Base-by-base conservation (phyloP, 1,140 invertebrate species). In the Drosophila murphyi region DNA sequence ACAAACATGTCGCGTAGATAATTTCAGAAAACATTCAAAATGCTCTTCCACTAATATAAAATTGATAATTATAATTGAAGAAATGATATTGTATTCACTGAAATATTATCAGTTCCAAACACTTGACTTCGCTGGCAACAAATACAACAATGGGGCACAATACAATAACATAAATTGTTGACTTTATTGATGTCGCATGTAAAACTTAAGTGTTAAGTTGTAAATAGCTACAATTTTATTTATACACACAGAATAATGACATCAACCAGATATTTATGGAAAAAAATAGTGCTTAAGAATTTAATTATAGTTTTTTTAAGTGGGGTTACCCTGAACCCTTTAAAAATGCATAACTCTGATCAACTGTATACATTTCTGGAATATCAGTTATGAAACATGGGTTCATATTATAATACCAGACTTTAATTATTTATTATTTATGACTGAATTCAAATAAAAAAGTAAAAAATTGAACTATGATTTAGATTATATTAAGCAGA, bases 1-100 rank as follows among this genome's bases (percentile, higher is more conserved):
- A 75, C 47, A 65, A 57, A 45, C 50, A 35, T 65, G 60, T 52
- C 59, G 55, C 20, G 45, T 47, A 87, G 82, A 86, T 86, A 82
- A 87, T 76, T 87, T 51, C 59, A 69, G 76, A 80, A 71, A 76
- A 34, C 35, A 68, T 59, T 59, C 45, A 29, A 8, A 68, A 20
- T 39, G 57, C 63, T 47, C 63, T 47, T 62, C 32, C 35, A 65
- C 54, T 34, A 61, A 41, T 43, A 64, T 54, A 50, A 57, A 57
- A 47, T 56, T 73, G 67, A 70, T 70, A 74, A 57, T 74, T 62
- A 35, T 69, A 69, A 74, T 70, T 74, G 67, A 70, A 74, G 69
- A 74, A 70, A 70, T 70, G 65, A 70, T 74, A 74, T 62, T 69
- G 72, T 74, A 63, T 64, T 65, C 65, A 47, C 45, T 70, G 37